Evolutionary conservation across 2,797 vertebrate genomes (phyloP), one percentile per base, ranked within the genome.

Genomic region (Chrosomus eos): DNA sequence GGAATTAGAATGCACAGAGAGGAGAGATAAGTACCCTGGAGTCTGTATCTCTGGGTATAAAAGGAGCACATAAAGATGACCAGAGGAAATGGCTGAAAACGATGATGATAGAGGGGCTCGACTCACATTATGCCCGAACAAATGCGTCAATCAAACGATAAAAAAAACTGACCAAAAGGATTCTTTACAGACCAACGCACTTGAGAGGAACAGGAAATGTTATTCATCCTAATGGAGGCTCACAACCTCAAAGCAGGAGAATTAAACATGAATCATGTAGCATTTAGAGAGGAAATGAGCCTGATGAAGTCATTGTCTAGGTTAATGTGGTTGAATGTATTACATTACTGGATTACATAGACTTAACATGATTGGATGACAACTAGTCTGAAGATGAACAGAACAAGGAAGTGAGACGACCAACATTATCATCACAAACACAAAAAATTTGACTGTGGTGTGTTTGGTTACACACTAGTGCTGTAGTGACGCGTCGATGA

Each of bases 301-400:
- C 60, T 13, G 73, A 77, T 70, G 73, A 84, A 77, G 64, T 58
- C 48, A 83, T 58, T 19, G 48, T 43, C 11, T 28, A 23, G 73
- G 62, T 60, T 77, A 84, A 70, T 84, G 74, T 84, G 74, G n/a
- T 40, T 77, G 4, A 70, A 84, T 70, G 36, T 26, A 70, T 72
- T 48, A 74, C 66, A 48, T 81, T n/a, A 53, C 67, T 88, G 40
- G 6, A 55, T 86, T 66, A 23, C 58, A 74, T 7, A 26, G 72
- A 67, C 43, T 21, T 67, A 74, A 45, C 71, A 13, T 53, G 60
- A 40, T 26, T 26, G 16, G 48, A 5, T 3, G n/a, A 51, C 72
- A 33, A 67, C 60, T 48, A 45, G 43, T 73, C 3, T 28, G 7
- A 73, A 31, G 23, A 31, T 14, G 28, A 64, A 75, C 21, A 55